Base-by-base conservation (phyloP, 2,888 invertebrate genomes). In the Heteropelma amictum region DNA sequence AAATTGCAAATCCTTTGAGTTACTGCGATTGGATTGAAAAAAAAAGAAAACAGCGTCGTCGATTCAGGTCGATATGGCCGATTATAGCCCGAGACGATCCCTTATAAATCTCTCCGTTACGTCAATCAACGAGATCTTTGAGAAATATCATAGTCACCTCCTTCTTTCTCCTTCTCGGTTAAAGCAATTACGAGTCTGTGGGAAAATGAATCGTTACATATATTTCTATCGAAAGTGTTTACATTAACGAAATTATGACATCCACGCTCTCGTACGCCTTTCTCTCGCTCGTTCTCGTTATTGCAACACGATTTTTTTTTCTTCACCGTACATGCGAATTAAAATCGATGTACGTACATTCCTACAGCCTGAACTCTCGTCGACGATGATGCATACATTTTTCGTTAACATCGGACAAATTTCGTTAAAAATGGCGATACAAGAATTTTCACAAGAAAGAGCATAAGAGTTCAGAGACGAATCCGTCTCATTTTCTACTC, bases 211-310 rank as follows among this genome's bases (percentile, higher is more conserved):
- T 26, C 40, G 67, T 38, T 53, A n/a, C n/a, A n/a, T n/a, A n/a
- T n/a, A 51, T 69, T 51, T 70, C 26, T 19, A 53, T 38, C 3
- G 8, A 54, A 70, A 63, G 10, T 5, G 40, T 54, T 70, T 61
- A 30, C 53, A 70, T 63, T 63, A 47, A 35, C 33, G 63, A 53
- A 33, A 63, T 63, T 63, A 70, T 47, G 47, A 14, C 30, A 53
- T 69, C 38, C 30, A n/a, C 14, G 21, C 5, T 2, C 26, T 5
- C 23, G 21, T 3, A 8, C 19, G 8, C 0, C 14, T 10, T 14
- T 33, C 10, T 2, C 3, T 53, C 17, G 6, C 1, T 21, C n/a
- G 10, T 2, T 54, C 35, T 17, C 21, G 12, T 23, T 23, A 19
- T 61, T 61, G 47, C 47, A 45, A 51, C 40, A 17, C 21, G 14